Evolutionary conservation across 2,797 vertebrate genomes (phyloP), one percentile per base, ranked within the genome.

Genomic region (Cossypha polioptera): DNA sequence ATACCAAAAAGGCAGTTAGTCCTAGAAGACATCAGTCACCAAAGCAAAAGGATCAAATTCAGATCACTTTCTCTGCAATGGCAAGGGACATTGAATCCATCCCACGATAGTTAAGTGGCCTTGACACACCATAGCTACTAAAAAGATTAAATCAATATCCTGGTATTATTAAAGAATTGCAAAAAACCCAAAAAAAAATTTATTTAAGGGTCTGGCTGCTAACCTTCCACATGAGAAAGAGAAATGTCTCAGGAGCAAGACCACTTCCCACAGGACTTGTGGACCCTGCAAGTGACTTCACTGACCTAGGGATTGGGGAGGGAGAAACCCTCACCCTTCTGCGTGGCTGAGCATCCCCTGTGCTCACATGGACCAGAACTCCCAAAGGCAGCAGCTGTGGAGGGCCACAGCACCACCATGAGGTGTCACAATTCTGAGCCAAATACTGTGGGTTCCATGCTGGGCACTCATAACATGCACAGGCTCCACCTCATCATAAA

Each of bases 221-320:
- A 35, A 53, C 7, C 4, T 61, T 74, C 35, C 26, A 36, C 10
- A 16, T 24, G 29, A 58, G 65, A 87, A 92, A 76, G 5, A 66
- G 10, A 85, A 63, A 47, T 54, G 75, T 85, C 29, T 13, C 19
- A 35, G 13, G 18, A 8, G 4, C 5, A 58, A 13, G 5, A 28
- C 9, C 2, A 2, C 11, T 80, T 80, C n/a, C 35, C 28, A 48
- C 15, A 26, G 21, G 28, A 65, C 16, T 50, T 58, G 5, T 28
- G 13, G 48, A n/a, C 7, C 9, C 18, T 53, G 19, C 21, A 77
- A 42, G 50, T 35, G 26, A 62, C 21, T 74, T 88, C 35, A 22
- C 2, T 68, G 57, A 36, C 28, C 14, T 18, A 6, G 5, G 20
- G 5, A 58, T 3, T 2, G 0, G 17, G 36, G 18, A 85, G 9